Evolutionary conservation across 1,140 invertebrate genomes (phyloP), one percentile per base, ranked within the genome.

Genomic region (Adoxophyes honmai): DNA sequence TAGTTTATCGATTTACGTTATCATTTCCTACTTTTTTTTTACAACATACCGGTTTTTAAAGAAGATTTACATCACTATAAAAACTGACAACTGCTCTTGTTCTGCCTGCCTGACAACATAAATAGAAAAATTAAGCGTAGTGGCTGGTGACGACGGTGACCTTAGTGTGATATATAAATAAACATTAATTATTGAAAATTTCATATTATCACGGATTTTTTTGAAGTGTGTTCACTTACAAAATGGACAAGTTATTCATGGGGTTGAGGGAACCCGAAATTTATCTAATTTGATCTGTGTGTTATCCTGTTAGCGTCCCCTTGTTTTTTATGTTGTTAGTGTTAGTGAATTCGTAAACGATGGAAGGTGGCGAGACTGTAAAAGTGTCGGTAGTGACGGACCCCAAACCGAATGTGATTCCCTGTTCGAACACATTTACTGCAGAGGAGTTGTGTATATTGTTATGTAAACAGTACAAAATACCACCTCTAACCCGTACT

Each of bases 401-500:
- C 57, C 71, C 70, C 16, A 64, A 65, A 11, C 74, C 76, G n/a
- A 78, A 80, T 57, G 72, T 78, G 51, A 71, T 86, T 57, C 66
- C 76, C 9, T 86, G 84, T 61, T 78, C 82, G 5, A 80, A 61
- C 56, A 72, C 72, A 15, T 70, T 77, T 55, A 86, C 81, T 28
- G 85, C 85, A 14, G 95, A 96, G 86, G 93, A 96, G 73, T 88
- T 95, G 6, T 93, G 94, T 69, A 92, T 93, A 55, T 79, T 91
- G 69, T 78, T 95, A 53, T 95, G 94, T 67, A 93, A 93, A 75
- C 78, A 90, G 38, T 78, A 95, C 52, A 90, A 91, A 0, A 95
- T 97, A 71, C 91, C 93, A 15, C 94, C 95, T 6, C 78, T 95
- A n/a, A 92, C 93, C 16, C 90, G 94, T 58, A 92, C 95, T 69